Evolutionary conservation across 2,113 vertebrate species (phyloP).

Genomic region (Amazona vittata): DNA sequence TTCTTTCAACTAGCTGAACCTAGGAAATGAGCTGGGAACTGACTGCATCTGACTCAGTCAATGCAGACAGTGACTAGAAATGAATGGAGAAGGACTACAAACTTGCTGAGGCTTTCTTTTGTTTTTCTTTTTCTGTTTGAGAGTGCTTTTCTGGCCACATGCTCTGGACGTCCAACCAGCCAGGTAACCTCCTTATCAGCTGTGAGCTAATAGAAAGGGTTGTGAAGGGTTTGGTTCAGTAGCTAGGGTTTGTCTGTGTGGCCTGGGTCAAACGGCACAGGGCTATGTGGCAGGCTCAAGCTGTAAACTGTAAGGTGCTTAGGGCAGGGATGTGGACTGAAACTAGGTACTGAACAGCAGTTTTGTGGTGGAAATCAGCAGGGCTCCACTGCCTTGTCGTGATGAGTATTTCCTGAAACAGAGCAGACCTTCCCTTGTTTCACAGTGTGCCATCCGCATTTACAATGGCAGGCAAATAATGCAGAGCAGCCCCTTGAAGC

Average conservation of each 20-base stretch:
- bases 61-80: not conserved
- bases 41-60: not conserved
- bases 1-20: not conserved
- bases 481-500: not conserved
- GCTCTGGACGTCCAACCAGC: not conserved
- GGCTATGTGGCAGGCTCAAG: not conserved
- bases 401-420: not conserved
- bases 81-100: not conserved
- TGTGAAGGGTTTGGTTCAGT: not conserved
- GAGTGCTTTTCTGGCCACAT: fast-evolving
- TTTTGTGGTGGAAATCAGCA: not conserved
- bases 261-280: not conserved
- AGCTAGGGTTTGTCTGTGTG: not conserved
- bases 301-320: not conserved
- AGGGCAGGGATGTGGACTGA: not conserved
- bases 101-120: not conserved
- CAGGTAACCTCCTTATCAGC: not conserved
- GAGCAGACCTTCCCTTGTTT: not conserved
- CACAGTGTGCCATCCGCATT: not conserved
- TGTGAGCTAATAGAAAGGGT: not conserved
- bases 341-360: not conserved
- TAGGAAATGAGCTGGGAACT: not conserved
- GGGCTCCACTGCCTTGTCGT: not conserved
- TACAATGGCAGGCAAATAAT: not conserved
- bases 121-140: not conserved